Evolutionary conservation across 1,140 invertebrate genomes (phyloP).

Genomic region (Drosophila tristis): DNA sequence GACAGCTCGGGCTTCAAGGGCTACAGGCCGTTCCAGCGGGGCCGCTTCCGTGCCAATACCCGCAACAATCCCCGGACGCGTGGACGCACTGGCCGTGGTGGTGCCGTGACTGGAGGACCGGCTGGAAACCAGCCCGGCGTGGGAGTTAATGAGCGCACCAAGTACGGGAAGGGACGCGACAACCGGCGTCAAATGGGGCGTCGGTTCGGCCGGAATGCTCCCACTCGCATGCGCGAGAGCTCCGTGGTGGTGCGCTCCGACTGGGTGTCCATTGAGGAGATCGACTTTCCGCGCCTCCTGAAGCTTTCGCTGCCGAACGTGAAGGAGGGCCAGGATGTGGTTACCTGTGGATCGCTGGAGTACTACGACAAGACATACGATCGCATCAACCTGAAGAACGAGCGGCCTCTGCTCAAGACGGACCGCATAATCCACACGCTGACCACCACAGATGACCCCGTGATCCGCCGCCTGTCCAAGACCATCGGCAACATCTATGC

Average conservation of each 20-base stretch:
- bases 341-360: slow-evolving; percentile 96
- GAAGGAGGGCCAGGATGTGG: slow-evolving; percentile 91
- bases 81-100: slow-evolving; percentile 88
- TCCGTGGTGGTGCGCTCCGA: slow-evolving; percentile 98
- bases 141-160: slow-evolving; percentile 86
- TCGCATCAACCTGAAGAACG: slow-evolving; percentile 98
- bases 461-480: slow-evolving; percentile 97
- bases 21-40: slow-evolving; percentile 94
- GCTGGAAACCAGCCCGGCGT: slow-evolving; percentile 12
- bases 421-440: slow-evolving; percentile 99
- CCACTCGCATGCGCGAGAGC: slow-evolving; percentile 97
- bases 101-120: slow-evolving; percentile 81
- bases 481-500: slow-evolving; percentile 98
- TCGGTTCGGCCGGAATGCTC: slow-evolving; percentile 92
- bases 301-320: slow-evolving; percentile 96
- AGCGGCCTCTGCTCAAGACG: slow-evolving; percentile 95
- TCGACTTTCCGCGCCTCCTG: slow-evolving; percentile 97
- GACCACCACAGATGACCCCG: slow-evolving; percentile 98
- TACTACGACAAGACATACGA: slow-evolving; percentile 99
- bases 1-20: slow-evolving; percentile 89
- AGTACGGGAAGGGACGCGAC: slow-evolving; percentile 85
- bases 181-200: slow-evolving; percentile 87
- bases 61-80: slow-evolving; percentile 88
- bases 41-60: slow-evolving; percentile 92
- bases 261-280: slow-evolving; percentile 99